Evolutionary conservation across 2,113 vertebrate genomes (phyloP), one percentile per base, ranked within the genome.

Genomic region (Callionymus lyra): DNA sequence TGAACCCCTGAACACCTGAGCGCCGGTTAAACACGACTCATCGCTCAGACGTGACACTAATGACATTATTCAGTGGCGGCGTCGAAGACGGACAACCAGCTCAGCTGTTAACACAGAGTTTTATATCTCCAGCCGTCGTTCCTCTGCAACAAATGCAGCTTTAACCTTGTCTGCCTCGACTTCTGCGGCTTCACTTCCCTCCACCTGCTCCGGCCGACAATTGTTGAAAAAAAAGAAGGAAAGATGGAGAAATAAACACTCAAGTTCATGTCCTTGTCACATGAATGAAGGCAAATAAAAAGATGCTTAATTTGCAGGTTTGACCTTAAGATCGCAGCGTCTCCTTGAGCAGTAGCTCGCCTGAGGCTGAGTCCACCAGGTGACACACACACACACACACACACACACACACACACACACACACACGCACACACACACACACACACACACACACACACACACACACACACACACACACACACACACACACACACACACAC

Each of bases 41-140:
- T 79, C 64, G 63, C 65, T 81, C 76, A 77, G 56, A 68, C 50
- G 1, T 56, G 77, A 76, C 72, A 72, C 64, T 64, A 77, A 78
- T 78, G 50, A 72, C 69, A 77, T 72, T 71, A 83, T 70, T 75
- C 70, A 73, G 31, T 56, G 64, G 57, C 62, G 59, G 63, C 10
- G 65, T 34, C 48, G 58, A 63, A 19, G 75, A 77, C 45, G 75
- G 67, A 74, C 74, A 72, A 58, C 34, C 53, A n/a, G 55, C 52
- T 48, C 59, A 50, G 63, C 68, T 56, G 59, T 71, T 79, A 82
- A 79, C 59, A 59, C 68, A 53, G 50, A 47, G 48, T 70, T 76
- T 63, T 61, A 52, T 72, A 61, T 21, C 37, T 16, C 50, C 44
- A 37, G 48, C 54, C 54, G 44, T 60, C 69, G 63, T 69, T 62